phyloP scores from a whole-genome alignment of 2,113 vertebrate species.

The Carassius carassius region DNA sequence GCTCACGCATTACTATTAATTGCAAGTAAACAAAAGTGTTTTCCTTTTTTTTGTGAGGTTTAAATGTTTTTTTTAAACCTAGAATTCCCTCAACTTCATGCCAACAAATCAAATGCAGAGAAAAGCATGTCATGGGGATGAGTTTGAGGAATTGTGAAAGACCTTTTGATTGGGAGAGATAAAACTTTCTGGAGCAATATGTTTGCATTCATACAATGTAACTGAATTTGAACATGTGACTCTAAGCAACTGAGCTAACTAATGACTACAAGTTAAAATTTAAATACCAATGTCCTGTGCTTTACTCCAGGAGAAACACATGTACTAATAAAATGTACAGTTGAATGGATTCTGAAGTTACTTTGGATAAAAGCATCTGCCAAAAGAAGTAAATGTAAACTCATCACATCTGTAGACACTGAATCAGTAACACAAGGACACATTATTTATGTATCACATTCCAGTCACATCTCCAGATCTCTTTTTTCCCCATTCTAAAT shows the following conservation, averaged over 20 bases:
- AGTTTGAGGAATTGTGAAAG: not conserved
- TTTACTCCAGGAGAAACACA: not conserved
- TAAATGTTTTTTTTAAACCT: too few species aligned
- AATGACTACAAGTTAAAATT: too few species aligned
- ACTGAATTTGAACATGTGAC: too few species aligned
- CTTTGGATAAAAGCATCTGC: not conserved
- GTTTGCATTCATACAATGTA: too few species aligned
- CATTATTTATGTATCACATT: slow-evolving; percentile 23
- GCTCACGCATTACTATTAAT: too few species aligned
- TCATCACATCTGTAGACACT: not conserved
- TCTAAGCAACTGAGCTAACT: too few species aligned
- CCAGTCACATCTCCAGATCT: not conserved
- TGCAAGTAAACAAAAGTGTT: too few species aligned
- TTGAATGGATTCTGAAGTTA: not conserved
- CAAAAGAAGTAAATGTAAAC: not conserved
- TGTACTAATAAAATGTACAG: not conserved
- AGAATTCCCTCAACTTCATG: not conserved
- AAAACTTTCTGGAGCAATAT: too few species aligned
- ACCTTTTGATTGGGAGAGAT: too few species aligned
- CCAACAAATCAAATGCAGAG: not conserved
- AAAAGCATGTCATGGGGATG: not conserved
- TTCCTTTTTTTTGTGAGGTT: too few species aligned
- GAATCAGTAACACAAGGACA: not conserved
- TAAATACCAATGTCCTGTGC: too few species aligned
- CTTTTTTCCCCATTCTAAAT: too few species aligned